Conservation (phyloP, 2,888 invertebrate genomes). For the Drosophila merina region DNA sequence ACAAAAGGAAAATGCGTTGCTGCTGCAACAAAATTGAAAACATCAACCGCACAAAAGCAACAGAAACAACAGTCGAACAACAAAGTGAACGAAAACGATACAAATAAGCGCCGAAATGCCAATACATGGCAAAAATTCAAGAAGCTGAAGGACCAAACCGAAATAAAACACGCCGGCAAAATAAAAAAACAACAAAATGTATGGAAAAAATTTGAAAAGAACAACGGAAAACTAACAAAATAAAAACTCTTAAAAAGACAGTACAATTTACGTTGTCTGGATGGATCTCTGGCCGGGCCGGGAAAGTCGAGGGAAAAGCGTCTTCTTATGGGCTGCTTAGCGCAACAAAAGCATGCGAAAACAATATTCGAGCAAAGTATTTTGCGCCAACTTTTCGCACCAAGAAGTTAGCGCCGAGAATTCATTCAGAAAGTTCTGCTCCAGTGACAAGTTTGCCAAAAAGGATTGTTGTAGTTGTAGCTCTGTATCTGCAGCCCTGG, state of each 20-base stretch:
- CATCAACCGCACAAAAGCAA: slow-evolving; percentile 62
- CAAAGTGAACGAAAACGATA: slow-evolving; percentile 75
- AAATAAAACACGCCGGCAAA: slow-evolving; percentile 28
- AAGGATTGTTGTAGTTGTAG: not conserved
- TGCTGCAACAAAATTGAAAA: slow-evolving; percentile 58
- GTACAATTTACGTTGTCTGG: slow-evolving; percentile 69
- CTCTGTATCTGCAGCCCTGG: slow-evolving; percentile 13
- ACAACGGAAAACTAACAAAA: slow-evolving; percentile 46
- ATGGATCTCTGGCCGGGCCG: slow-evolving; percentile 1
- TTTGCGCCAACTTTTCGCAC: slow-evolving; percentile 74
- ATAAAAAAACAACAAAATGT: slow-evolving; percentile 36
- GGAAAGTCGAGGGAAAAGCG: slow-evolving; percentile 7
- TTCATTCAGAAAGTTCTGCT: slow-evolving; percentile 73
- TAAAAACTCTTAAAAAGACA: slow-evolving; percentile 68
- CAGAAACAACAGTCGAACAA: slow-evolving; percentile 50
- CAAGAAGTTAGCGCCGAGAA: slow-evolving; percentile 69
- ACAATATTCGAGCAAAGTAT: slow-evolving; percentile 77
- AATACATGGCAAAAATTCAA: slow-evolving; percentile 68
- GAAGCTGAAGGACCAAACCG: slow-evolving; percentile 45
- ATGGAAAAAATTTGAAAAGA: slow-evolving; percentile 6
- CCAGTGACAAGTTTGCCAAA: slow-evolving; percentile 61
- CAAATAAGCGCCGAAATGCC: slow-evolving; percentile 75
- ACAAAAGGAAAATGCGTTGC: slow-evolving; percentile 46
- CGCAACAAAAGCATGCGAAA: slow-evolving; percentile 74
- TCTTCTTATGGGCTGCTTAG: slow-evolving; percentile 62